Conservation (phyloP, 2,113 vertebrate species). For the Gobio gobio region DNA sequence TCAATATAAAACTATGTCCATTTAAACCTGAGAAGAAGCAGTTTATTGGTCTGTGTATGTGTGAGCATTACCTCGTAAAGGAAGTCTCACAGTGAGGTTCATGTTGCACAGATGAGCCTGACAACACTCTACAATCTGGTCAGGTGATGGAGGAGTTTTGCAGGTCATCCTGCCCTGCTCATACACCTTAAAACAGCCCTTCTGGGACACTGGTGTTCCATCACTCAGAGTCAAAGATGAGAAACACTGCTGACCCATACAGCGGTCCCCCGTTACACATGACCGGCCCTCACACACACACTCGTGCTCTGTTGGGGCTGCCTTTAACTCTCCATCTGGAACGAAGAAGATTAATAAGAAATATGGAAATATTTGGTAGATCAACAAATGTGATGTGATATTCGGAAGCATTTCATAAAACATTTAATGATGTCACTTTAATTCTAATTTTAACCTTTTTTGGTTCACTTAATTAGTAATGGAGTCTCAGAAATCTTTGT, state of each 20-base stretch:
- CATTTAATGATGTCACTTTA: too few relatives aligned
- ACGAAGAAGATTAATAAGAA: background rate
- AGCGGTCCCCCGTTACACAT: slow-evolving; percentile 85
- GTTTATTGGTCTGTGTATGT: background rate
- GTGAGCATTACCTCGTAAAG: slow-evolving; percentile 81
- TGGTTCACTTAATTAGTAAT: too few relatives aligned
- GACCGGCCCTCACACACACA: slow-evolving; percentile 95
- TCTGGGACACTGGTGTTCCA: slow-evolving; percentile 86
- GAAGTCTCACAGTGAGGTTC: slow-evolving; percentile 90
- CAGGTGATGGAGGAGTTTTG: slow-evolving; percentile 91
- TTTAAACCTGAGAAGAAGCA: background rate
- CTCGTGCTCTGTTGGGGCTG: slow-evolving; percentile 79
- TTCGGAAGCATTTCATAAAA: too few relatives aligned
- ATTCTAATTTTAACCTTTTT: too few relatives aligned
- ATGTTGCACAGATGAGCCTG: slow-evolving; percentile 93
- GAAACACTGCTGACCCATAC: slow-evolving; percentile 93
- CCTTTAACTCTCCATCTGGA: slow-evolving; percentile 82
- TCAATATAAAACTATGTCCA: too few relatives aligned
- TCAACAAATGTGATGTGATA: too few relatives aligned
- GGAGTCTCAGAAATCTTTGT: too few relatives aligned
- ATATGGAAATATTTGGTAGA: too few relatives aligned
- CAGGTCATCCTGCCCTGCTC: slow-evolving; percentile 96
- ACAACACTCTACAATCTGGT: slow-evolving; percentile 96
- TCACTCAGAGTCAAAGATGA: slow-evolving; percentile 87
- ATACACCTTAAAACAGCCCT: slow-evolving; percentile 95